These are phyloP conservation scores for Gymnorhina tibicen DNA, from an alignment of 2,113 vertebrate species.

Conservation along the genomic window DNA sequence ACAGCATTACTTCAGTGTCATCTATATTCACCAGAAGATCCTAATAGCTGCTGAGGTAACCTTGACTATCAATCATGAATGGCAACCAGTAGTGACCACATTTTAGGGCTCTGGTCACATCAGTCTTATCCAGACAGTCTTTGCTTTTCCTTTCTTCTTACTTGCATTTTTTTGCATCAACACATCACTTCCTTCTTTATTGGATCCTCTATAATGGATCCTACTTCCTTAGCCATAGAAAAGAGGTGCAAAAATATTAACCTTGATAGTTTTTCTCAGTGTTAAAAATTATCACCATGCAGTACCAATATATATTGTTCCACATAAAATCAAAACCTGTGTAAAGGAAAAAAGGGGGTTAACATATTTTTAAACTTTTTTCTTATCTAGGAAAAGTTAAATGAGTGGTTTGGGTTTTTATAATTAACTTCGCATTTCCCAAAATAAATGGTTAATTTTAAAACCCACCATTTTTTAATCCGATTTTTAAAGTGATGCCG, in stretches of 20 bases:
- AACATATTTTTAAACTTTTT: not conserved
- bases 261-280: not conserved
- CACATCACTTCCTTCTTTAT: not conserved
- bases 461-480: not conserved
- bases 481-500: not conserved
- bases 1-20: not conserved
- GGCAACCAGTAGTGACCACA: not conserved
- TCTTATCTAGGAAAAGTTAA: not conserved
- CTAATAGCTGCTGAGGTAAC: not conserved
- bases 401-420: not conserved
- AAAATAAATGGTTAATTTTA: not conserved
- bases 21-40: not conserved
- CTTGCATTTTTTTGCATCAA: not conserved
- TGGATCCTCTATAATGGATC: not conserved
- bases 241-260: not conserved
- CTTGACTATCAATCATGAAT: not conserved
- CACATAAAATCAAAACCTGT: not conserved
- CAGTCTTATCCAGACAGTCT: not conserved
- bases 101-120: not conserved
- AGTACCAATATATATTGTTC: not conserved
- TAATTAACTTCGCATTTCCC: not conserved
- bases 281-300: not conserved
- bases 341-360: not conserved
- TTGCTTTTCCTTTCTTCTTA: not conserved
- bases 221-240: not conserved